These are phyloP conservation scores for Glareola pratincola DNA, from an alignment of 2,113 vertebrate genomes.

Conservation along the genomic window DNA sequence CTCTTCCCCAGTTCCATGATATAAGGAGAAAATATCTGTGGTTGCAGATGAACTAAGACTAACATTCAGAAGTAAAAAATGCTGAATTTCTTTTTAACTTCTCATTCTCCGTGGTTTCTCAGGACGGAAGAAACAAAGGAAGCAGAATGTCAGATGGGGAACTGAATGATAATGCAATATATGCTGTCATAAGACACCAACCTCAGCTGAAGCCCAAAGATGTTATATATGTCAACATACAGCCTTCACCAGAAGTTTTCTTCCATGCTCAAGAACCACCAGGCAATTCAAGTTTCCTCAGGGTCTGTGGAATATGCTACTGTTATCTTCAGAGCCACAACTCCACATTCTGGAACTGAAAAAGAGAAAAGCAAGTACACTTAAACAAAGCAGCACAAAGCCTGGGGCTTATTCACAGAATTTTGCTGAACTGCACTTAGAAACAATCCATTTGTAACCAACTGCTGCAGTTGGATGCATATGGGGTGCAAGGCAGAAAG, in stretches of 20 bases:
- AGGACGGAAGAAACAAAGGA: not conserved
- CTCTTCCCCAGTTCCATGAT: not conserved
- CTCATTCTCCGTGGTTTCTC: not conserved
- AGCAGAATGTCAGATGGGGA: not conserved
- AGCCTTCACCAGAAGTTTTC: not conserved
- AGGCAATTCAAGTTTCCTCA: not conserved
- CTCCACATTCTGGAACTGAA: not conserved
- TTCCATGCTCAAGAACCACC: not conserved
- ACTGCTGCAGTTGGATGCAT: not conserved
- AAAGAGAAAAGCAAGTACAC: not conserved
- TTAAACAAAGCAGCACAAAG: not conserved
- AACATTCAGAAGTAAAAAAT: not conserved
- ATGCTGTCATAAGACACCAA: not conserved
- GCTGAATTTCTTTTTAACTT: not conserved
- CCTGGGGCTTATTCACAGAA: not conserved
- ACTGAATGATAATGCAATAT: not conserved
- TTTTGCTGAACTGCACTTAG: not conserved
- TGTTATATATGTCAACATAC: not conserved
- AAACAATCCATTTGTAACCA: not conserved
- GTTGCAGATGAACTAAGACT: not conserved
- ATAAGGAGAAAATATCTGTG: not conserved
- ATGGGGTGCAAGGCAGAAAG: fast-evolving
- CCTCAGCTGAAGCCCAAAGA: not conserved
- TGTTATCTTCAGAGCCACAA: not conserved
- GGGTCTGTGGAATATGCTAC: not conserved